Base-by-base conservation (phyloP, 2,797 vertebrate species). In the Manis javanica region DNA sequence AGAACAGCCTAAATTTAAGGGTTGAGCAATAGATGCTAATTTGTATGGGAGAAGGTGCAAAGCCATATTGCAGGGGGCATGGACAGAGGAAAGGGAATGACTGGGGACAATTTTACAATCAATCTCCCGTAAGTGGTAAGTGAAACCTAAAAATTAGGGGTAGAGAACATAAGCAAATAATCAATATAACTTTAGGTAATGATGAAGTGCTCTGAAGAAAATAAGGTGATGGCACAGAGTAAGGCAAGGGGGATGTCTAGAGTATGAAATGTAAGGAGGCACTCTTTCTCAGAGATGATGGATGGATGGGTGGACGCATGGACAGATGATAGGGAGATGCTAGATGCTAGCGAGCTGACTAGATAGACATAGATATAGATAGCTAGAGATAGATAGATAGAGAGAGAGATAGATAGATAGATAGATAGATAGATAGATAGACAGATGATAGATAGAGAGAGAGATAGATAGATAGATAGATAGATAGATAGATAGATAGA, bases 371-470 rank as follows among this genome's bases (percentile, higher is more conserved):
- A 77, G 74, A 31, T 77, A 53, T 34, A 46, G 46, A 46, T 46
- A 46, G 9, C 37, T 39, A 39, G 37, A 13, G 46, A 46, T 46
- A 11, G 46, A 46, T 11, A 46, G 13, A 68, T 15, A 14, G n/a
- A 0, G 4, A 23, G 0, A 5, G 0, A 29, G 42, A 46, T 46
- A 46, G 42, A 42, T 42, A 13, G 42, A 46, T 46, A 10, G 42
- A 46, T 46, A 46, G 13, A 68, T 24, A 14, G n/a, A 0, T 7
- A 23, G 0, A 5, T 0, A 29, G 42, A 46, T 46, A 46, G 42
- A 46, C 9, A 46, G 37, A 37, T 37, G n/a, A 0, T 7, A 23
- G 0, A 5, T 0, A 29, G 46, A 46, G 10, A 46, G 7, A 46
- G 49, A 12, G 53, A 34, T n/a, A 75, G 72, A 29, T 75, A 66